Base-by-base conservation (phyloP, 30 jellyfish, hydroid and myxozoan genomes). In the Cassiopea xamachana region DNA sequence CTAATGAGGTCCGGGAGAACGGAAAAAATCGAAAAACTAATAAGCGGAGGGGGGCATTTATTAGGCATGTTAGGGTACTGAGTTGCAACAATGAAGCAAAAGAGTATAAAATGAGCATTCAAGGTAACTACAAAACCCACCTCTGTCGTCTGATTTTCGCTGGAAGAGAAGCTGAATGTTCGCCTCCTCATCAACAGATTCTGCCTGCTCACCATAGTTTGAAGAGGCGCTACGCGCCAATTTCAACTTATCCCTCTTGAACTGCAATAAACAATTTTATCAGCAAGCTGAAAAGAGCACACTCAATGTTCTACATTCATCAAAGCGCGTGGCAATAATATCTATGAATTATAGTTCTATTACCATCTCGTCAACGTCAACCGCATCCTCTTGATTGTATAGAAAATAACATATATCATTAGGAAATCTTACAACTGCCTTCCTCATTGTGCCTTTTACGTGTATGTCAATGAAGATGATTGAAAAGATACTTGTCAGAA, bases 111-210 rank as follows among this genome's bases (percentile, higher is more conserved):
- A 4, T 4, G 64, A 51, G 9, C 4, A 51, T 9, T 9, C 64
- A 51, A 2, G 9, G 9, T 9, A 51, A 51, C 64, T 51, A 9
- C 64, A 51, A 4, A 51, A 62, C 74, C 1, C 43, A 71, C 80
- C 80, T 71, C 80, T 71, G 58, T 39, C 19, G 16, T 71, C 51
- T 19, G 80, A 43, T 71, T 51, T 19, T 71, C 51, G 80, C 19
- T 51, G 80, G 3, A 71, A 17, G 19, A 71, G 43, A 8, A 55
- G 43, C 43, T 49, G 19, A 71, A 1, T 43, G 80, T 6, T 43
- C 55, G 80, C 5, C 5, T 71, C 80, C n/a, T 43, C 19, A 1
- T 19, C 47, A 49, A 43, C 17, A 71, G 1, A 71, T 71, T 71
- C 80, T 14, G 74, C 74, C 19, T 62, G 74, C 43, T 62, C 27